Base-by-base conservation (phyloP, 1,140 invertebrate genomes). In the Lepidurus arcticus region DNA sequence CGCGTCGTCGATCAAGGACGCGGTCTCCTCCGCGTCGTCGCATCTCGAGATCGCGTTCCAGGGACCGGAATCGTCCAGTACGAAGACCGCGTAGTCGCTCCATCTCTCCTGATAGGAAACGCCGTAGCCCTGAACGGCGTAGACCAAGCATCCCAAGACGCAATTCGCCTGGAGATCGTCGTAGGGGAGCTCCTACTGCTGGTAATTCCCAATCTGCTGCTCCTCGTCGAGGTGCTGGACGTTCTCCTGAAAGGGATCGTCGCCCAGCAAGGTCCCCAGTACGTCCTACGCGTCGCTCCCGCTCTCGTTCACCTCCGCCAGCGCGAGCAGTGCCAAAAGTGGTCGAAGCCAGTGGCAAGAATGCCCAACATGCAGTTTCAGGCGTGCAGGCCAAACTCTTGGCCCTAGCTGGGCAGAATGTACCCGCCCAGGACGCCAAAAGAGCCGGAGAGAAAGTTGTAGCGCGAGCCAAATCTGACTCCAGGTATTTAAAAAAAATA, bases 41-140 rank as follows among this genome's bases (percentile, higher is more conserved):
- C 16, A 65, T 78, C 65, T 78, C 75, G 8, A 26, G 74, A 78
- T 42, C 21, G 26, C 42, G 42, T 7, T 65, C 53, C 13, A 13
- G 53, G 53, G 53, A 65, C n/a, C 16, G 53, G 21, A 7, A 11
- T 21, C 73, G 77, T 44, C 82, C 81, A 11, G 79, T 78, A 24
- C 82, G 83, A 80, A 82, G 82, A 80, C 76, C 43, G 65, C 84
- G 83, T 1, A 87, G 85, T 78, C 87, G 85, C 76, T 81, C 83
- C 43, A 83, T 45, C 43, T 77, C 84, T 7, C 44, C 74, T 26
- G 77, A n/a, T 86, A 45, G 73, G 82, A 84, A 74, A 75, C 24
- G 42, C 16, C 42, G 44, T 7, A 65, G 53, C 13, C 53, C 53
- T 13, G 53, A 65, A 65, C 53, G 53, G 16, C 53, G 53, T 65